Evolutionary conservation across 2,113 vertebrate genomes (phyloP), one percentile per base, ranked within the genome.

Genomic region (Bubo scandiacus): DNA sequence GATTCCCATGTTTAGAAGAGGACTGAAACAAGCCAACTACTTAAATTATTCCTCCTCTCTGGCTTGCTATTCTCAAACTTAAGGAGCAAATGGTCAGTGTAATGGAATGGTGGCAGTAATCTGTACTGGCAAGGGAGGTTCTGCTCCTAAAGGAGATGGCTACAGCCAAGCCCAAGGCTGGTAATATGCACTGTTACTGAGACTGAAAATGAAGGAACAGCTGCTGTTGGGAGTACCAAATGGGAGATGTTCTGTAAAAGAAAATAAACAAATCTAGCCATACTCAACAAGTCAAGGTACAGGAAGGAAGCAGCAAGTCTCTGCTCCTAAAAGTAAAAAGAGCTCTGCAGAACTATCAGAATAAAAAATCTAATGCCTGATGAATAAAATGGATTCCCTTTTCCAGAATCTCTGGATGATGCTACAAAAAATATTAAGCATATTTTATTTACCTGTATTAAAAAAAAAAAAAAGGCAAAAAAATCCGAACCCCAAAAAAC

Each of bases 1-100:
- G 3, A 93, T 90, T 90, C 89, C 88, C 93, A 91, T 92, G 93
- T 97, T 96, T 97, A 90, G 90, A 92, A 95, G 77, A 95, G 54
- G 68, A 86, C 67, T 74, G 62, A 87, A 97, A 96, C 78, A 95
- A 93, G 74, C 29, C 82, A 93, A 55, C 83, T 71, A 85, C 71
- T 88, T 82, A 84, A 91, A 73, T 81, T 85, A 95, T 90, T 94
- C 57, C 79, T 93, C 90, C 59, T 86, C 90, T 75, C 83, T 62
- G 40, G 36, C 30, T 93, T 94, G 78, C 81, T 90, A 13, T 89
- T 94, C 88, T 92, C 77, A 94, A 82, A 67, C 14, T 88, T 81
- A 62, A 85, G 81, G 62, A 94, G 74, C 27, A 93, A 81, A 80
- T 16, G 26, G 80, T 79, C 90, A 91, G 45, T 20, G 42, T 62